phyloP scores from a whole-genome alignment of 2,797 vertebrate genomes.

The Aratinga solstitialis region DNA sequence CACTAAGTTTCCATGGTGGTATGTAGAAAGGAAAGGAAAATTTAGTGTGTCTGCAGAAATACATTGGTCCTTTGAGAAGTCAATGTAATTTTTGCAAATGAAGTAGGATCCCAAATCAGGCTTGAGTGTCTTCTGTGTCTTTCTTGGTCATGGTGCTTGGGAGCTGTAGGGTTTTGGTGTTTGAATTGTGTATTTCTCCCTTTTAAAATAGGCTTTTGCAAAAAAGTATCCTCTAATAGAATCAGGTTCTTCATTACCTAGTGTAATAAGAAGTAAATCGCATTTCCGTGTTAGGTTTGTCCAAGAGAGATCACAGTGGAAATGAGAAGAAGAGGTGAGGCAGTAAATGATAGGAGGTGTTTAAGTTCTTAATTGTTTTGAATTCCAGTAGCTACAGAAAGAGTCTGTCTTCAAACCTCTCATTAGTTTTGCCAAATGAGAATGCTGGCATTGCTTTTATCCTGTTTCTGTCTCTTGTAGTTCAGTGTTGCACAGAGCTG shows the following conservation, averaged over 20 bases:
- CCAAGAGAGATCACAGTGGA: neutral
- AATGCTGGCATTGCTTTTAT: neutral
- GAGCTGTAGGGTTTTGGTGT: neutral
- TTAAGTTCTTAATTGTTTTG: neutral
- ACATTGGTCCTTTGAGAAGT: neutral
- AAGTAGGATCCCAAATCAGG: neutral
- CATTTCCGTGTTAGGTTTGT: neutral
- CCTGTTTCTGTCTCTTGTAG: neutral
- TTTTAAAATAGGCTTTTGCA: neutral
- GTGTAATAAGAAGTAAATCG: neutral
- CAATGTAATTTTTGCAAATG: neutral
- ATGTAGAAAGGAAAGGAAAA: neutral
- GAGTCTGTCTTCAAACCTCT: neutral
- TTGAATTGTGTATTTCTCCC: neutral
- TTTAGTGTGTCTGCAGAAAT: neutral
- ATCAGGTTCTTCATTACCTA: neutral
- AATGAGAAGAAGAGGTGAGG: neutral
- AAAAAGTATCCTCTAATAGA: neutral
- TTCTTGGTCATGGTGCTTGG: neutral
- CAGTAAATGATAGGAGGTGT: neutral
- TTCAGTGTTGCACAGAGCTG: neutral
- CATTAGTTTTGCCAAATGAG: conserved; percentile 21
- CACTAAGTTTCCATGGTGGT: neutral
- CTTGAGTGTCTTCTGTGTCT: neutral
- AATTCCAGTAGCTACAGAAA: neutral